Evolutionary conservation across 2,888 invertebrate genomes (phyloP).

Genomic region (Enchytraeus crypticus): DNA sequence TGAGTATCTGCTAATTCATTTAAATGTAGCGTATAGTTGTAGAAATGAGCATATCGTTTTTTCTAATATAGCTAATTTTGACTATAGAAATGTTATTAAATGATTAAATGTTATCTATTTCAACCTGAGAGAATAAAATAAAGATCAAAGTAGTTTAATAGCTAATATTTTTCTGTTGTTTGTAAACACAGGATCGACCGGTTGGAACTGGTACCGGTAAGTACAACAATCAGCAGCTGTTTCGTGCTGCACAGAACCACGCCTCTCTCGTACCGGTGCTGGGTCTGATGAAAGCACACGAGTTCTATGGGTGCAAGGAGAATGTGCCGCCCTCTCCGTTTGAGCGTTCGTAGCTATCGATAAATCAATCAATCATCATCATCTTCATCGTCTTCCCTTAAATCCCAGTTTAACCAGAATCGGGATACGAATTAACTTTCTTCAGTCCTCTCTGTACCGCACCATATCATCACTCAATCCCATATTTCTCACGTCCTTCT

Average conservation of each 20-base stretch:
- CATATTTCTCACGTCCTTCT: too few species aligned
- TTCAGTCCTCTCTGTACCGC: too few species aligned
- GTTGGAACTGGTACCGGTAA: constrained; percentile 54
- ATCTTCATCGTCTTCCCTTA: too few species aligned
- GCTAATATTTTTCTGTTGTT: too few species aligned
- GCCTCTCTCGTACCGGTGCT: constrained; percentile 52
- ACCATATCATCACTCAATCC: too few species aligned
- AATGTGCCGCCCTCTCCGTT: constrained; percentile 4
- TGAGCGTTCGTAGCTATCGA: too few species aligned
- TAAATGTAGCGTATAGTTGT: too few species aligned
- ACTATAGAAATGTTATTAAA: not conserved
- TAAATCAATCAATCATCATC: too few species aligned
- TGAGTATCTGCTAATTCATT: constrained; percentile 44
- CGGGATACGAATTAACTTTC: too few species aligned
- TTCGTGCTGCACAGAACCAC: constrained; percentile 49
- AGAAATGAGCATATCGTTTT: not conserved
- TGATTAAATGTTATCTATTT: not conserved
- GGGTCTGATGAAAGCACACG: constrained; percentile 51
- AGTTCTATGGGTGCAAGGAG: constrained; percentile 32
- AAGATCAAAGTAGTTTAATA: too few species aligned
- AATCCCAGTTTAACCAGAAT: too few species aligned
- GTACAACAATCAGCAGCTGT: constrained; percentile 51
- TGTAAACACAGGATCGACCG: constrained; percentile 52
- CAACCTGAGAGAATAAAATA: not conserved
- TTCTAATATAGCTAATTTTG: not conserved